These are phyloP conservation scores for Unio pictorum DNA, from an alignment of 2,888 invertebrate species.

Conservation along the genomic window DNA sequence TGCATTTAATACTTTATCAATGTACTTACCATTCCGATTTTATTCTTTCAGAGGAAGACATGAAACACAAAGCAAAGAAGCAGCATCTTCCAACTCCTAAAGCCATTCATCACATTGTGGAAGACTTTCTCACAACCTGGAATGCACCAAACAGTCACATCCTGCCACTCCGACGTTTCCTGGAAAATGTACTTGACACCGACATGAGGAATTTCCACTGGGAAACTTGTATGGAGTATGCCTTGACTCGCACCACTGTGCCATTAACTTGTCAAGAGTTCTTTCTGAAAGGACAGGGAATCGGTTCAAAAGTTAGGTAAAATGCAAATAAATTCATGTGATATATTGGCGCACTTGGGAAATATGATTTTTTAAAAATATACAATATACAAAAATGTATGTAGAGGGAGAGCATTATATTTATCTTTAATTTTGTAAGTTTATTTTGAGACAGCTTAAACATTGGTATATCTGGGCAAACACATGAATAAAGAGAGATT, in stretches of 20 bases:
- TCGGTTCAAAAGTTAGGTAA: no score
- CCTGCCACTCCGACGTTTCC: slow-evolving; percentile 68
- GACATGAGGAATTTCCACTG: slow-evolving; percentile 66
- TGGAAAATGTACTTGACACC: slow-evolving; percentile 50
- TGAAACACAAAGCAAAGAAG: slow-evolving; percentile 35
- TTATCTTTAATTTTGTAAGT: no score
- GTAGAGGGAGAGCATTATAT: no score
- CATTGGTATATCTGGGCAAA: no score
- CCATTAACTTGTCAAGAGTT: slow-evolving; percentile 53
- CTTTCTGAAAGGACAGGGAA: slow-evolving; percentile 55
- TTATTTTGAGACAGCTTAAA: no score
- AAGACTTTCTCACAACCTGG: slow-evolving; percentile 73
- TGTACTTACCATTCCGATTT: background rate
- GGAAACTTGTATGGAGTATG: slow-evolving; percentile 64
- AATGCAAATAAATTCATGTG: no score
- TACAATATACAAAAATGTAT: no score
- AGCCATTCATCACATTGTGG: slow-evolving; percentile 71
- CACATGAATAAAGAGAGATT: no score
- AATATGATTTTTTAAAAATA: no score
- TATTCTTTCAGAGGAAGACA: slow-evolving; percentile 49
- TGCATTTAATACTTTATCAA: background rate
- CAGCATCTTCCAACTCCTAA: slow-evolving; percentile 67
- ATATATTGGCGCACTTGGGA: no score
- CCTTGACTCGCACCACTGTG: slow-evolving; percentile 54
- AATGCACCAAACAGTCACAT: slow-evolving; percentile 69